phyloP scores from a whole-genome alignment of 1,140 invertebrate species.

The Paraescarpia echinospica region DNA sequence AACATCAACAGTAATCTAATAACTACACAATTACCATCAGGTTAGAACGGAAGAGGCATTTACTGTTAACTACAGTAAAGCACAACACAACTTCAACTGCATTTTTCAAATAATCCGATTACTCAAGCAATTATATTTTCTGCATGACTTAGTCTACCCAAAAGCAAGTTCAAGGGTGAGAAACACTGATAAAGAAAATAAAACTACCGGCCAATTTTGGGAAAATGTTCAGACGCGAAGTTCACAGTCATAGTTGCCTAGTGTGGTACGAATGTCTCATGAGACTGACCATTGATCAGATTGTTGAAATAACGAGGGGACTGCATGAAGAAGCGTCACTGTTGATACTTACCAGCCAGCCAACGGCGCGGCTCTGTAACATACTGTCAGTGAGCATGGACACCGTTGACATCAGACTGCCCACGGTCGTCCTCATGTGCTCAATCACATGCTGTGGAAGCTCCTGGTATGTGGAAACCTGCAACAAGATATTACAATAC shows the following conservation, averaged over 20 bases:
- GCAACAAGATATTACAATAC: neutral
- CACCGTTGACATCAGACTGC: neutral
- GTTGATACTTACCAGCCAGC: neutral
- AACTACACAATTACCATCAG: neutral
- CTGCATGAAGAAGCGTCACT: neutral
- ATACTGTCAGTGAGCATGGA: neutral
- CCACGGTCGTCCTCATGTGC: neutral
- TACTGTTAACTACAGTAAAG: neutral
- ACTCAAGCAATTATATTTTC: no score
- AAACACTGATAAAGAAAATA: neutral
- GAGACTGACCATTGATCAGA: no score
- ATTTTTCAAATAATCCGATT: no score
- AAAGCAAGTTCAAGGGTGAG: neutral
- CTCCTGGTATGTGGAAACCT: neutral
- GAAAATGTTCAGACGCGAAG: no score
- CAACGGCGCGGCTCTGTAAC: neutral
- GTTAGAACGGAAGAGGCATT: neutral
- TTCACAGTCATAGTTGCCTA: no score
- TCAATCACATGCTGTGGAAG: neutral
- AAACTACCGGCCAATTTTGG: neutral
- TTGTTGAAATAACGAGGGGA: neutral
- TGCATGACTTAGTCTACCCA: neutral
- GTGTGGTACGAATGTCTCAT: no score
- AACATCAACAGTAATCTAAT: neutral
- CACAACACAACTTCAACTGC: no score